Conservation (phyloP, 2,113 vertebrate genomes). For the Ptychochromis oligacanthus region DNA sequence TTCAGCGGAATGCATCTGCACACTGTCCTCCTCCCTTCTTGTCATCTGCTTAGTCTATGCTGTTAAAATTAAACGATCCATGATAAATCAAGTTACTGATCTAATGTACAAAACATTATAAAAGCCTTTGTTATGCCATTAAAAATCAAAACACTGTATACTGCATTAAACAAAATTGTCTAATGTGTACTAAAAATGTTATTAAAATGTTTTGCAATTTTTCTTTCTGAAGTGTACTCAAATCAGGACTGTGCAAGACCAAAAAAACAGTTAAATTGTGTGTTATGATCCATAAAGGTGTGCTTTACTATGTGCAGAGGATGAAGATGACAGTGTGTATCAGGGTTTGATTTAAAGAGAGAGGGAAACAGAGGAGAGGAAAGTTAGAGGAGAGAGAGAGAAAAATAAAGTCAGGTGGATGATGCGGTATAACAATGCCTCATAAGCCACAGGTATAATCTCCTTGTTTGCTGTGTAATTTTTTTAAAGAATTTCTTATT, state of each 20-base stretch:
- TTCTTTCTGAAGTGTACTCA: neutral
- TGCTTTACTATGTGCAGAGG: too few relatives aligned
- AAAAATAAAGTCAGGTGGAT: too few relatives aligned
- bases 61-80: neutral
- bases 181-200: neutral
- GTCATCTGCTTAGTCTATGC: conserved; percentile 1
- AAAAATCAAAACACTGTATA: neutral
- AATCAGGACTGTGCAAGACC: neutral
- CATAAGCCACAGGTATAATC: too few relatives aligned
- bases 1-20: neutral
- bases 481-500: too few relatives aligned
- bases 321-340: too few relatives aligned
- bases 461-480: too few relatives aligned
- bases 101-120: neutral
- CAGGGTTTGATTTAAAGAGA: too few relatives aligned
- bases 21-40: conserved; percentile 1
- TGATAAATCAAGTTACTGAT: neutral
- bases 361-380: too few relatives aligned
- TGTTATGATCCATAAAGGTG: too few relatives aligned
- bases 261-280: too few relatives aligned
- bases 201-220: neutral
- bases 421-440: too few relatives aligned
- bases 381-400: too few relatives aligned
- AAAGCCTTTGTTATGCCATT: neutral
- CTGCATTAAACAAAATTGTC: neutral